phyloP scores from a whole-genome alignment of 2,888 invertebrate species.

The Tridacna crocea region DNA sequence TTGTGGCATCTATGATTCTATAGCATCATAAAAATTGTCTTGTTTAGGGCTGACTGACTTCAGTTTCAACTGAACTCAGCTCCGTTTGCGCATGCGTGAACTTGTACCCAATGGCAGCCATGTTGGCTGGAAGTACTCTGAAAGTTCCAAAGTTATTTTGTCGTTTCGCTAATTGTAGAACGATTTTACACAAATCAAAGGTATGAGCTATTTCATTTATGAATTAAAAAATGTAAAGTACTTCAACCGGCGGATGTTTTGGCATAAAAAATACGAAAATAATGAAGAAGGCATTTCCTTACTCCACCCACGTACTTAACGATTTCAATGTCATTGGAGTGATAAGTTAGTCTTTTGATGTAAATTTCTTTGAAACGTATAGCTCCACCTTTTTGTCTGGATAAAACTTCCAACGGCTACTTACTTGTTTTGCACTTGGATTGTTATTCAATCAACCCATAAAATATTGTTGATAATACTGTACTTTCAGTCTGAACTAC shows the following conservation, averaged over 20 bases:
- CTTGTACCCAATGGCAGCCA: conserved; percentile 51
- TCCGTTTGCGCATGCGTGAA: conserved; percentile 26
- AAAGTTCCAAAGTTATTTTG: conserved; percentile 71
- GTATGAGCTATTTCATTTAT: conserved; percentile 30
- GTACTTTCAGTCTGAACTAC: too few species aligned
- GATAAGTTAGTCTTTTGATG: neutral
- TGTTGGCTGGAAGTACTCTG: conserved; percentile 61
- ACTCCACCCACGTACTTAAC: conserved; percentile 20
- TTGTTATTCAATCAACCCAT: too few species aligned
- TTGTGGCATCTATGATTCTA: too few species aligned
- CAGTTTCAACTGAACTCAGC: too few species aligned
- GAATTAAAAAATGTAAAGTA: neutral
- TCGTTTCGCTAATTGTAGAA: conserved; percentile 65
- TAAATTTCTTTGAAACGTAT: too few species aligned
- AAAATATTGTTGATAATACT: too few species aligned
- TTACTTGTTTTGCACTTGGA: too few species aligned
- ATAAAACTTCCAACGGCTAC: too few species aligned
- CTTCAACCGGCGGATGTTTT: neutral
- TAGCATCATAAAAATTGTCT: too few species aligned
- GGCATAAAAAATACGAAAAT: neutral
- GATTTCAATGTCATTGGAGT: conserved; percentile 20
- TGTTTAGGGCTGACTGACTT: too few species aligned
- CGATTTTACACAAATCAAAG: conserved; percentile 57
- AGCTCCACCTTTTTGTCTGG: too few species aligned
- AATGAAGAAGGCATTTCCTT: neutral